These are phyloP conservation scores for Coilia nasus DNA, from an alignment of 2,797 vertebrate species.

Conservation along the genomic window DNA sequence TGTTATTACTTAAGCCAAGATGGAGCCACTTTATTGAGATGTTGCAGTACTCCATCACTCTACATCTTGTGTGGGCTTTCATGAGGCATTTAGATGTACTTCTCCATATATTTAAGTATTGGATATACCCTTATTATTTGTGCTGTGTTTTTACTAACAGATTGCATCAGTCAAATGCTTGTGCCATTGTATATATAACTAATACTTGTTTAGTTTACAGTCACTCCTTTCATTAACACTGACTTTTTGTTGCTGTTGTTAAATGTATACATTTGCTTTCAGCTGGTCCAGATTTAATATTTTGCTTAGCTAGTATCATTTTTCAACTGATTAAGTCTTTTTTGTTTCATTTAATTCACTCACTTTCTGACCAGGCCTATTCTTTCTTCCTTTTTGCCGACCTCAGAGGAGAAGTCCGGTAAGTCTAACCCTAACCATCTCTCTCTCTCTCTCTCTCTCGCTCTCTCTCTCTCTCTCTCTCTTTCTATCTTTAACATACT, in stretches of 20 bases:
- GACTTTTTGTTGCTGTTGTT: background rate
- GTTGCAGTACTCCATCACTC: background rate
- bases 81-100: background rate
- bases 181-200: background rate
- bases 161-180: background rate
- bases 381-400: conserved; percentile 95
- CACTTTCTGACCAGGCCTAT: conserved; percentile 95
- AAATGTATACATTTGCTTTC: background rate
- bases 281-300: background rate
- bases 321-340: conserved; percentile 51
- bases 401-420: conserved; percentile 98
- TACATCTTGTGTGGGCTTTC: background rate
- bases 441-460: too few relatives aligned
- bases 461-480: too few relatives aligned
- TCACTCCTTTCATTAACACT: background rate
- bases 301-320: background rate
- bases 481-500: too few relatives aligned
- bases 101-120: background rate
- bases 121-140: background rate
- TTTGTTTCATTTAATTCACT: conserved; percentile 83
- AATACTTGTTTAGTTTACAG: background rate
- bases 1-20: background rate
- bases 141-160: background rate
- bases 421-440: conserved; percentile 67
- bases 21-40: background rate